Evolutionary conservation across 2,113 vertebrate genomes (phyloP), one percentile per base, ranked within the genome.

Genomic region (Phaethon lepturus): DNA sequence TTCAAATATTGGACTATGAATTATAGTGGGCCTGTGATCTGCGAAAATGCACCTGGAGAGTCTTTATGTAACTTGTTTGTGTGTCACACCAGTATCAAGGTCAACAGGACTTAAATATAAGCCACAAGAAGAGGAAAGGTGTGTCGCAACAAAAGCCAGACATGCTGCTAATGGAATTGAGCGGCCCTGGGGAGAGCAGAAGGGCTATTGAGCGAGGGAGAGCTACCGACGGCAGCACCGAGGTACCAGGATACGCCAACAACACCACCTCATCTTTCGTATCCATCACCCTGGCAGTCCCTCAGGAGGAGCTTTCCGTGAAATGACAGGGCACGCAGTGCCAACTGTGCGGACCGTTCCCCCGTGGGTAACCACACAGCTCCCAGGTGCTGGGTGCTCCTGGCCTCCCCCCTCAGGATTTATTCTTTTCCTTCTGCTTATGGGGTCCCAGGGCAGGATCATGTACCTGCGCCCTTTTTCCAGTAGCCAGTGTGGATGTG

Each of bases 321-420:
- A 47, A 82, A 67, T 0, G 3, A 5, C 1, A 0, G 58, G 53
- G 20, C 24, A 25, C 24, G 9, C 0, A 0, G 28, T 24, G 20
- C 50, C 52, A 31, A 5, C 22, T 12, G 8, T 11, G 25, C 50
- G 59, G 29, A 42, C 7, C 2, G 0, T 72, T 84, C 33, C 44
- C 17, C 49, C 4, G 0, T 7, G 23, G 69, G 50, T 23, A 79
- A 76, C 4, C 11, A 31, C 6, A 3, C 40, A 69, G 38, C 28
- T 64, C 52, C 7, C 52, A 59, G 47, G 29, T 0, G 1, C 31
- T 38, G 15, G 6, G 3, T 0, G 0, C 8, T 63, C 17, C 55
- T 71, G 20, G 42, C 23, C 18, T 58, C 7, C 11, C 18, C 19
- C 1, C 7, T 35, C n/a, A 4, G 15, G 22, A 1, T 86, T 89